Conservation (phyloP, 2,888 invertebrate species). For the Lumbricus terrestris region DNA sequence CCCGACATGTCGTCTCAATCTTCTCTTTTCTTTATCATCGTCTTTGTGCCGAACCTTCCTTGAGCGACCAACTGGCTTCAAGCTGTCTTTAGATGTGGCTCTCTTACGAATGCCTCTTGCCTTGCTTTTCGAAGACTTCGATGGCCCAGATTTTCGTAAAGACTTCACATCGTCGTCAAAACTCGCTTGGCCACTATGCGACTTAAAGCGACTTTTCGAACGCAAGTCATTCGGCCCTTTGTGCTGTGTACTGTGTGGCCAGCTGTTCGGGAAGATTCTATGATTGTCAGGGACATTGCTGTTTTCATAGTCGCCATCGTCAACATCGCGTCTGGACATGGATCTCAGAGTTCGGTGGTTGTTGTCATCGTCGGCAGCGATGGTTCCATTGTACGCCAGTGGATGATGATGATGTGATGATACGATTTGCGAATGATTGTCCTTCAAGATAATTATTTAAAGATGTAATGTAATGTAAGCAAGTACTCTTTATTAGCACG, state of each 20-base stretch:
- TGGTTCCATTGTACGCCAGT: neutral
- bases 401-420: neutral
- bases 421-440: neutral
- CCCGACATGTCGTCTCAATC: slow-evolving; percentile 55
- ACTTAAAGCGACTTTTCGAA: neutral
- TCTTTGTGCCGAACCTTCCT: neutral
- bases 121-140: neutral
- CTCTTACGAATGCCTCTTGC: too few species aligned
- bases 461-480: too few species aligned
- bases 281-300: neutral
- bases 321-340: neutral
- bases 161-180: neutral
- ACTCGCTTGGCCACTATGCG: neutral
- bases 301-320: neutral
- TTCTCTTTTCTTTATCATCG: neutral
- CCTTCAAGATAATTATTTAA: neutral
- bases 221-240: too few species aligned
- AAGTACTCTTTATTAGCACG: too few species aligned
- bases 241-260: neutral
- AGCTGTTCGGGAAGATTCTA: neutral
- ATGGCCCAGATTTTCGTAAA: neutral
- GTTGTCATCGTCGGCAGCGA: too few species aligned
- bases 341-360: neutral
- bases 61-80: too few species aligned
- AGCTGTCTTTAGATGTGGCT: neutral